Percentiles rank a stretch among this genome's conserved stretches.
Conservation (phyloP, 1,140 invertebrate species). For the Drosophila neocordata region DNA sequence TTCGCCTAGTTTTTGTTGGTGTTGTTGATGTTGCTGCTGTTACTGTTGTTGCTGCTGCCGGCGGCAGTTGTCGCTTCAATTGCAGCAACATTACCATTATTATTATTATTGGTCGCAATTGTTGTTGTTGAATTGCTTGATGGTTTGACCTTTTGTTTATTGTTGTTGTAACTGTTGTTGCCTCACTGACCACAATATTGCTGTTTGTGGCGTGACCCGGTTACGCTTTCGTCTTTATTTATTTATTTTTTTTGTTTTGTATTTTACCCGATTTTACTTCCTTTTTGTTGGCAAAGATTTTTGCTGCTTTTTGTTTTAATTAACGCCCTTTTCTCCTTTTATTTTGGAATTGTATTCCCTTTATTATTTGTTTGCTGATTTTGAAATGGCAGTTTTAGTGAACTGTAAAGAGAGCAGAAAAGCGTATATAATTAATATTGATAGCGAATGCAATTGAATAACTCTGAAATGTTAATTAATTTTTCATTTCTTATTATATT, state of each 20-base stretch:
- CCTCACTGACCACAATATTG: constrained; percentile 68
- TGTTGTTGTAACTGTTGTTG: constrained; percentile 24
- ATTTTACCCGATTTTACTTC: background rate
- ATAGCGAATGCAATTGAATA: background rate
- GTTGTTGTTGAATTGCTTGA: constrained; percentile 48
- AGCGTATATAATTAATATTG: constrained; percentile 17
- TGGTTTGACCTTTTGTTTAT: constrained; percentile 18
- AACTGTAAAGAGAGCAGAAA: constrained; percentile 47
- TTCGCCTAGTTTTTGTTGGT: constrained; percentile 50
- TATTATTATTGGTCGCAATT: constrained; percentile 77
- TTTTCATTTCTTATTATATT: background rate
- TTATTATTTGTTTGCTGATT: background rate
- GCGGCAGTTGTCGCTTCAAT: constrained; percentile 61
- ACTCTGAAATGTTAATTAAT: background rate
- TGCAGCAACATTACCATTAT: constrained; percentile 78
- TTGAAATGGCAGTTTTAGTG: constrained; percentile 42
- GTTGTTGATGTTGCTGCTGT: constrained; percentile 18
- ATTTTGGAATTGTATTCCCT: too few species aligned
- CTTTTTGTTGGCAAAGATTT: constrained; percentile 11
- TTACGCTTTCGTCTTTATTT: constrained; percentile 31
- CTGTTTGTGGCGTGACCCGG: constrained; percentile 65
- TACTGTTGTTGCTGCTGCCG: constrained; percentile 54
- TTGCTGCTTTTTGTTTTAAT: constrained; percentile 36
- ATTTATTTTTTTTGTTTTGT: constrained; percentile 1
- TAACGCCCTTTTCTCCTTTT: constrained; percentile 15